phyloP scores from a whole-genome alignment of 2,888 invertebrate genomes.

The Amblyjoppa fuscipennis region DNA sequence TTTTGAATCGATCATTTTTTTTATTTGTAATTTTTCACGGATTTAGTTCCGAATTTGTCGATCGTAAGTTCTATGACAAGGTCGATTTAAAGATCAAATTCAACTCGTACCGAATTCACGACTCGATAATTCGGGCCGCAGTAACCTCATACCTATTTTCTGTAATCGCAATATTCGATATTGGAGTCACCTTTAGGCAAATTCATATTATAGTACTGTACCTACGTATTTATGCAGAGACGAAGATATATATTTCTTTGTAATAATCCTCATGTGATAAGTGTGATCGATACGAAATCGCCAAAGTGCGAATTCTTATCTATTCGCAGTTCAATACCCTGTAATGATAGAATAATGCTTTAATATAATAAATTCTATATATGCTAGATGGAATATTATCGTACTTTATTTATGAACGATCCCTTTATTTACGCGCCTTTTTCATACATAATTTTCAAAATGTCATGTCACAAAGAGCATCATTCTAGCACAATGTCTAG shows the following conservation, averaged over 20 bases:
- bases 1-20: not conserved
- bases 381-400: slow-evolving; percentile 27
- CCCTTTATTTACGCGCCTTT: not conserved
- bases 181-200: slow-evolving; percentile 24
- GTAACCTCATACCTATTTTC: not conserved
- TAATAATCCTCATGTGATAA: slow-evolving; percentile 63
- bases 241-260: slow-evolving; percentile 42
- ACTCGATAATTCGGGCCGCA: not conserved
- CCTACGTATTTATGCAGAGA: slow-evolving; percentile 28
- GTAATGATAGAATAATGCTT: slow-evolving; percentile 48
- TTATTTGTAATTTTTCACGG: not conserved
- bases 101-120: not conserved
- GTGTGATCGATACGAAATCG: slow-evolving; percentile 37
- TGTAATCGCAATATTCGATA: slow-evolving; percentile 17
- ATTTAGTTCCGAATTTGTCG: not conserved
- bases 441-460: not conserved
- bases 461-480: not conserved
- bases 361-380: slow-evolving; percentile 42
- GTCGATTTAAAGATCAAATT: not conserved
- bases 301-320: slow-evolving; percentile 12
- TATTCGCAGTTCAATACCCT: slow-evolving; percentile 1
- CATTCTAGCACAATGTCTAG: too few relatives aligned
- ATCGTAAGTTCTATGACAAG: not conserved
- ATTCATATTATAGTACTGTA: slow-evolving; percentile 43
- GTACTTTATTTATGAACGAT: slow-evolving; percentile 36